Conservation (phyloP, 2,113 vertebrate genomes). For the Bos javanicus region DNA sequence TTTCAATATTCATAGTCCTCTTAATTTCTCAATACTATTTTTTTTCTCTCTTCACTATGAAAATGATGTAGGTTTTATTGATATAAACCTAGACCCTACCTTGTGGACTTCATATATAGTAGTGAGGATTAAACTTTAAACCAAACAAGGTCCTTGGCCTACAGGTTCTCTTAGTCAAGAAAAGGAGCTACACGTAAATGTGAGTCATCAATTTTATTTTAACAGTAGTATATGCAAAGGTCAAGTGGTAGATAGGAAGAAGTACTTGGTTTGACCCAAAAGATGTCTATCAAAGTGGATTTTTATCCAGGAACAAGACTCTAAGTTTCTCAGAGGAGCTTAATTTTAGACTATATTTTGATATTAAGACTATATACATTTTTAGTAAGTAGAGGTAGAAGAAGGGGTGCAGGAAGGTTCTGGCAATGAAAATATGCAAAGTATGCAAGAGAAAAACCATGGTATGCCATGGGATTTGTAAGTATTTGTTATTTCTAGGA, state of each 20-base stretch:
- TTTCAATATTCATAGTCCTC: neutral
- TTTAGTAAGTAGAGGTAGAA: neutral
- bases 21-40: neutral
- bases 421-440: neutral
- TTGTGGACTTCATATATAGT: neutral
- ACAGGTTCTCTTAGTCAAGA: neutral
- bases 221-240: neutral
- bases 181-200: neutral
- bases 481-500: neutral
- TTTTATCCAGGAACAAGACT: neutral
- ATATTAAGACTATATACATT: neutral
- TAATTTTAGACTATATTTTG: neutral
- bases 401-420: neutral
- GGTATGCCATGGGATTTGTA: neutral
- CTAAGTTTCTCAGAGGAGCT: neutral
- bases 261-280: neutral
- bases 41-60: neutral
- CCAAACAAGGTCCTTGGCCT: neutral
- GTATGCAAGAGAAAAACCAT: neutral
- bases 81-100: neutral
- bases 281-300: neutral
- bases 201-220: neutral
- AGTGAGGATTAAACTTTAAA: neutral
- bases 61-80: neutral
- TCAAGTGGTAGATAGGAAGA: neutral